A percentile compares a stretch with the other conserved stretches of the same genome.
phyloP scores from a whole-genome alignment of 2,888 invertebrate genomes.

The Parascotia fuliginaria region DNA sequence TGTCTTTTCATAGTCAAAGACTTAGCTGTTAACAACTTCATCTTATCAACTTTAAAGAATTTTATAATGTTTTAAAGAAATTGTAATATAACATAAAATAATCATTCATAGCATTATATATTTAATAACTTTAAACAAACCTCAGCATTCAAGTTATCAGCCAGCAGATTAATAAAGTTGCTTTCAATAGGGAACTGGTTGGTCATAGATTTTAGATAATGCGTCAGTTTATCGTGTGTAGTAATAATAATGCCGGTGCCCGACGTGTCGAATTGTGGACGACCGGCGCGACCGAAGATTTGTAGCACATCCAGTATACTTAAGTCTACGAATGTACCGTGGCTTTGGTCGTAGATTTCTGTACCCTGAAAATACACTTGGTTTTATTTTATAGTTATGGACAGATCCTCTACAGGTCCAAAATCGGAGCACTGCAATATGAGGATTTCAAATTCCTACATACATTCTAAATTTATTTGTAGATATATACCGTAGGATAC shows the following conservation, averaged over 20 bases:
- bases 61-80: too few species aligned
- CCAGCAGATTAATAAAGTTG: slow-evolving; percentile 95
- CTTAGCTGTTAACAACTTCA: too few species aligned
- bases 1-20: too few species aligned
- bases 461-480: too few species aligned
- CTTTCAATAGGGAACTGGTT: slow-evolving; percentile 99
- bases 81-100: too few species aligned
- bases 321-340: slow-evolving; percentile 96
- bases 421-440: too few species aligned
- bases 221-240: slow-evolving; percentile 94
- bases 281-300: slow-evolving; percentile 99
- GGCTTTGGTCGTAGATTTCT: slow-evolving; percentile 98
- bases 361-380: slow-evolving; percentile 89
- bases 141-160: slow-evolving; percentile 99
- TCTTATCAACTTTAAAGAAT: too few species aligned
- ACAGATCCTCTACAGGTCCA: too few species aligned
- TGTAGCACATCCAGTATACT: slow-evolving; percentile 98
- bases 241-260: slow-evolving; percentile 99
- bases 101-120: too few species aligned
- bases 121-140: slow-evolving; percentile 77
- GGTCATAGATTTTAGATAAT: slow-evolving; percentile 96
- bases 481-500: too few species aligned
- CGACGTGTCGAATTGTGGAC: slow-evolving; percentile 98
- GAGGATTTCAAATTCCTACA: too few species aligned
- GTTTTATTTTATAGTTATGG: not conserved